Conservation (phyloP, 2,888 invertebrate genomes). For the Barypeithes pellucidus region DNA sequence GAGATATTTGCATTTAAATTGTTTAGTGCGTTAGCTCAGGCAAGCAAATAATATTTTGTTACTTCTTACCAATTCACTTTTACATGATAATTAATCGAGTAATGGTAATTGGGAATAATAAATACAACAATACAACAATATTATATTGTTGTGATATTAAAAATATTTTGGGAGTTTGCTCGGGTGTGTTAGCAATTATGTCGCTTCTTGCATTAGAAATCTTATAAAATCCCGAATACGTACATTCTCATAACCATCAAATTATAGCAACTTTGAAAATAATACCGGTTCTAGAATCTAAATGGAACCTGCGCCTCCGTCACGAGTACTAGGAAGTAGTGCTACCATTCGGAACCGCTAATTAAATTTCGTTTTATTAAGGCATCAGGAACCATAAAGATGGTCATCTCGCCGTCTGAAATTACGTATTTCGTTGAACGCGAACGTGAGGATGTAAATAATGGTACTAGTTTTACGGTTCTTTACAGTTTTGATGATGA, state of each 20-base stretch:
- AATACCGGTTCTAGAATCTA: background rate
- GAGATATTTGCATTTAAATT: too few species aligned
- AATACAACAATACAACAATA: too few species aligned
- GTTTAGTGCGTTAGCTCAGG: too few species aligned
- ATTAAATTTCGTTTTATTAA: slow-evolving; percentile 35
- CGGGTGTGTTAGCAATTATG: too few species aligned
- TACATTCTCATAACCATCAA: background rate
- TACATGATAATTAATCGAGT: too few species aligned
- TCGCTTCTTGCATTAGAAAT: too few species aligned
- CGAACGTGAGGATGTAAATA: slow-evolving; percentile 39
- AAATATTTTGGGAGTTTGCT: too few species aligned
- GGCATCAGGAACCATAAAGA: slow-evolving; percentile 31
- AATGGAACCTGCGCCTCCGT: slow-evolving; percentile 20
- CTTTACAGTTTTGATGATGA: slow-evolving; percentile 16
- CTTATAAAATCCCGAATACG: background rate
- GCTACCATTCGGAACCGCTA: slow-evolving; percentile 26
- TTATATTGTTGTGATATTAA: too few species aligned
- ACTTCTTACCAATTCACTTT: too few species aligned
- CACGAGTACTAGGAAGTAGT: slow-evolving; percentile 11
- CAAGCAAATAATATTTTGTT: too few species aligned
- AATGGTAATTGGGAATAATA: too few species aligned
- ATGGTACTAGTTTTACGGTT: slow-evolving; percentile 25
- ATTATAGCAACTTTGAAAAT: background rate
- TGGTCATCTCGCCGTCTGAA: slow-evolving; percentile 29
- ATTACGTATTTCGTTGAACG: slow-evolving; percentile 22